Conservation (phyloP, 2,113 vertebrate genomes). For the Mobula hypostoma region DNA sequence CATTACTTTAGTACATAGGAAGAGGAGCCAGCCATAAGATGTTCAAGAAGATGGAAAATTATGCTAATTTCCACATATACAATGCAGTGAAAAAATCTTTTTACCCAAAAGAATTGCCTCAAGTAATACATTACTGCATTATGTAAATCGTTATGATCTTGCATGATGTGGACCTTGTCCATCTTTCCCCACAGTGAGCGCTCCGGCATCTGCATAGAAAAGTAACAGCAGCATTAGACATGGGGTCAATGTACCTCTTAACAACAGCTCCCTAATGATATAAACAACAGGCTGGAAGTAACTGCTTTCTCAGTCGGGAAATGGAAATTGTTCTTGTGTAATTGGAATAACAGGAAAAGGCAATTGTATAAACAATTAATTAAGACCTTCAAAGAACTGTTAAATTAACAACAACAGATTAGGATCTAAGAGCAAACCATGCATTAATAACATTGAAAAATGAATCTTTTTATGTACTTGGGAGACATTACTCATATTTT, state of each 20-base stretch:
- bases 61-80: background rate
- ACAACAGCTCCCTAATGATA: background rate
- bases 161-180: background rate
- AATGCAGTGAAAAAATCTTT: background rate
- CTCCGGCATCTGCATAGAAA: background rate
- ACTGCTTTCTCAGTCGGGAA: background rate
- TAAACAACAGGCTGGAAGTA: constrained; percentile 1
- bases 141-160: background rate
- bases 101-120: background rate
- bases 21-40: background rate
- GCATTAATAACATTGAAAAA: background rate
- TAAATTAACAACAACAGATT: background rate
- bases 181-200: constrained; percentile 8
- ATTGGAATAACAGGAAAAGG: constrained; percentile 13
- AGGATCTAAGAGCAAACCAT: background rate
- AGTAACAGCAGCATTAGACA: background rate
- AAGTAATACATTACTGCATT: background rate
- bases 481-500: background rate
- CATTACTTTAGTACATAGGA: background rate
- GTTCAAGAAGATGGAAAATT: background rate
- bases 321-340: background rate
- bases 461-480: background rate
- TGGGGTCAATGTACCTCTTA: background rate
- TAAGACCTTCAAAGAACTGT: background rate
- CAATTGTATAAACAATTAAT: constrained; percentile 15